A percentile compares a stretch with the other conserved stretches of the same genome.
These are phyloP conservation scores for Eulacestoma nigropectus DNA, from an alignment of 2,113 vertebrate species.

Conservation along the genomic window DNA sequence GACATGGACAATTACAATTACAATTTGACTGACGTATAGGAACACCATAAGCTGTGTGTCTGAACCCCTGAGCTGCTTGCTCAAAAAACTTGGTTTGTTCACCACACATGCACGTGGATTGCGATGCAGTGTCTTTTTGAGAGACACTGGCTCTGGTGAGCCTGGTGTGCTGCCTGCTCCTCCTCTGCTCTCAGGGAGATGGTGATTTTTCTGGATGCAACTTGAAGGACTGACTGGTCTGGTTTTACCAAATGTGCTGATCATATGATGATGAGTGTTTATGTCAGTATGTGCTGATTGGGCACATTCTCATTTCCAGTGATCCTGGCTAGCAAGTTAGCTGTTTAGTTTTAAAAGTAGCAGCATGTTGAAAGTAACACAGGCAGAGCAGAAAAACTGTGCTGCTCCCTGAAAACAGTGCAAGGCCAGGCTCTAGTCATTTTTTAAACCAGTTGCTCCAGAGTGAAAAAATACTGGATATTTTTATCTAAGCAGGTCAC, in stretches of 20 bases:
- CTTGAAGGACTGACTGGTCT: neutral
- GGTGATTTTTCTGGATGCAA: neutral
- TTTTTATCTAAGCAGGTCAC: slow-evolving; percentile 40
- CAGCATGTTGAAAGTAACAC: neutral
- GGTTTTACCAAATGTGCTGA: neutral
- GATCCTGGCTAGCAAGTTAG: neutral
- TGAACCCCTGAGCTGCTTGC: neutral
- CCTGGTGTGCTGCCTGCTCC: neutral
- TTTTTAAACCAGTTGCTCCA: neutral
- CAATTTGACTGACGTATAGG: neutral
- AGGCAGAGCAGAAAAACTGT: neutral
- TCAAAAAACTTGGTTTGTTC: neutral
- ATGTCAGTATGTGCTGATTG: neutral
- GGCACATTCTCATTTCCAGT: neutral
- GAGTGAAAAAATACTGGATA: neutral
- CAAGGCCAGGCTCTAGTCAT: neutral
- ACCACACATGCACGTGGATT: accelerated
- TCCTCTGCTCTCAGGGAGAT: neutral
- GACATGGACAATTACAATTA: neutral
- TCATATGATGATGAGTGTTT: neutral
- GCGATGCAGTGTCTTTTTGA: neutral
- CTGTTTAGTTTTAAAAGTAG: neutral
- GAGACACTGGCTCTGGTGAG: neutral
- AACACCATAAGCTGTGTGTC: neutral
- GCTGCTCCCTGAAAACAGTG: neutral